These are phyloP conservation scores for Eulithis testata DNA, from an alignment of 2,888 invertebrate species.

Conservation along the genomic window DNA sequence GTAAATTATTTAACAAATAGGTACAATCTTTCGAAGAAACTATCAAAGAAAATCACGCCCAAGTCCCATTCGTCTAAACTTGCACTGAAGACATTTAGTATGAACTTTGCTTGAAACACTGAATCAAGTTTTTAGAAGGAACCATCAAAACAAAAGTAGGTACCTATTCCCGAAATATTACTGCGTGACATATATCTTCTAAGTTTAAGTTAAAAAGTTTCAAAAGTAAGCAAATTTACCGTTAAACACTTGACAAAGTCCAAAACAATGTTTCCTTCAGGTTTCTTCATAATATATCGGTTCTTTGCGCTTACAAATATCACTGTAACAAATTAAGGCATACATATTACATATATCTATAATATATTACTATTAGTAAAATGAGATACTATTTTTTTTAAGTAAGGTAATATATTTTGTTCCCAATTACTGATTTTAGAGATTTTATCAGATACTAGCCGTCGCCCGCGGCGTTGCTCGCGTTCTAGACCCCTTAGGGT, in stretches of 20 bases:
- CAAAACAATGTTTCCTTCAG: constrained; percentile 88
- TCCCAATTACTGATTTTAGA: too few species aligned
- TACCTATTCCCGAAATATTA: too few species aligned
- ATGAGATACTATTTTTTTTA: too few species aligned
- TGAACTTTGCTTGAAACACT: too few species aligned
- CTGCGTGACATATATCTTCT: too few species aligned
- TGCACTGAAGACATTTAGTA: neutral
- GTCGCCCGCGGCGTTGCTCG: too few species aligned
- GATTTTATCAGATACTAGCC: too few species aligned
- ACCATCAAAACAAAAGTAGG: neutral
- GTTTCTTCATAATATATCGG: constrained; percentile 86
- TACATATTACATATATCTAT: neutral
- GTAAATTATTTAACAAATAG: neutral
- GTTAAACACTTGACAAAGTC: constrained; percentile 86
- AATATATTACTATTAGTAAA: too few species aligned
- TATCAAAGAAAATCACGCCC: too few species aligned
- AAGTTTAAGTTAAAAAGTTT: too few species aligned
- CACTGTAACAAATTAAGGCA: constrained; percentile 75
- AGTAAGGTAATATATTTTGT: too few species aligned
- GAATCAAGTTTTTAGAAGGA: neutral
- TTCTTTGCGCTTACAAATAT: constrained; percentile 88
- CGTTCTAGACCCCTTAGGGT: too few species aligned
- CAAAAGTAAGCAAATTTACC: constrained; percentile 74
- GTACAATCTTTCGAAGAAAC: neutral
- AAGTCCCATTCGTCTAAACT: neutral